Percentiles rank a stretch among this genome's conserved stretches.
Evolutionary conservation across 2,888 invertebrate genomes (phyloP).

Genomic region (Pheosia gnoma): DNA sequence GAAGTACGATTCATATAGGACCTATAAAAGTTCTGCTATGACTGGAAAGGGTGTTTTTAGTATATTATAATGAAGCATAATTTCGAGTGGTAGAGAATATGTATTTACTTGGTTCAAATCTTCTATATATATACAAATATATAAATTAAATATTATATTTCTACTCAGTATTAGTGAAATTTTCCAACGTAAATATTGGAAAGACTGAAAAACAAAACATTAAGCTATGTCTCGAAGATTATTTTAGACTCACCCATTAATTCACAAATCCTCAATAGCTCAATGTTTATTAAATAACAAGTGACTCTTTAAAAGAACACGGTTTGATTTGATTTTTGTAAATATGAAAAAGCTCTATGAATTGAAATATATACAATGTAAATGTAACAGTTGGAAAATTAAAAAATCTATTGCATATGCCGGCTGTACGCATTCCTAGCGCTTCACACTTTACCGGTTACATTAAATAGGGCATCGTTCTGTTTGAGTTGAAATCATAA

Average conservation of each 20-base stretch:
- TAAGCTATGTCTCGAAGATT: not conserved
- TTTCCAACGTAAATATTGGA: too few relatives aligned
- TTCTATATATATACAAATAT: too few relatives aligned
- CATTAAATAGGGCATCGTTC: conserved; percentile 60
- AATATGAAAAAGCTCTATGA: not conserved
- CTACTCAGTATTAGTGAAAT: too few relatives aligned
- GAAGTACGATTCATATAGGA: not conserved
- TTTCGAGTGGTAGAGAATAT: too few relatives aligned
- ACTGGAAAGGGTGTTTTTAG: not conserved
- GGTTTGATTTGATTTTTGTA: too few relatives aligned
- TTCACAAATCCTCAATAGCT: not conserved
- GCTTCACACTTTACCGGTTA: conserved; percentile 8
- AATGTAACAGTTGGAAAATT: not conserved
- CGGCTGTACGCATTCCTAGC: not conserved
- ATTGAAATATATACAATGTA: not conserved
- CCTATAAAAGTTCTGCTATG: not conserved
- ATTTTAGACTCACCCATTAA: not conserved
- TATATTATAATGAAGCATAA: too few relatives aligned
- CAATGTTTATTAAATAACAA: not conserved
- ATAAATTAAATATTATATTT: too few relatives aligned
- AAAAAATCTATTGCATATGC: not conserved
- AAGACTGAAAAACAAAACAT: not conserved
- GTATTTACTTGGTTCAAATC: too few relatives aligned
- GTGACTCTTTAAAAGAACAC: not conserved
- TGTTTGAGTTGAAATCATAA: conserved; percentile 83